Base-by-base conservation (phyloP, 2,797 vertebrate species). In the Anabas testudineus region DNA sequence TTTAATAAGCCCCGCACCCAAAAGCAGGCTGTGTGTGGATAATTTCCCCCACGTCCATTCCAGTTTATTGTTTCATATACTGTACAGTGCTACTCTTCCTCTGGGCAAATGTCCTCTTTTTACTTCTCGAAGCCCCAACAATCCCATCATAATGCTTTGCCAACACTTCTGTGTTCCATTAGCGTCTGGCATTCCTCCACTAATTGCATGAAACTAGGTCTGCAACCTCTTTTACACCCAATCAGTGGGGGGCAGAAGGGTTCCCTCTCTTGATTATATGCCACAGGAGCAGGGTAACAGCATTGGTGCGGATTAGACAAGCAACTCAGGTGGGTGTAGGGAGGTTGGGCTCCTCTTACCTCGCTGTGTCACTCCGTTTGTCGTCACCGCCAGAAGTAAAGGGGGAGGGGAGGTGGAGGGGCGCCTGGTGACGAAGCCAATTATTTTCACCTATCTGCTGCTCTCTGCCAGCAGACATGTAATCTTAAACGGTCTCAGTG, bases 201-300 rank as follows among this genome's bases (percentile, higher is more conserved):
- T 94, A 93, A 94, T 94, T 92, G 89, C 91, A 87, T 87, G 71
- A 85, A 91, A 90, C 90, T 92, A 84, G 89, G 89, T 90, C 92
- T 85, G 70, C 86, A 91, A 90, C 87, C 92, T 90, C 78, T 87
- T 89, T 92, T 88, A 86, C 86, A 91, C 86, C 88, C 92, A 93
- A 93, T 93, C 91, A 93, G 80, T 4, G 53, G 70, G 80, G 78
- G 80, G 74, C 76, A 85, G 57, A 37, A 54, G 78, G 83, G 78
- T 87, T 76, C 84, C 82, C 74, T 63, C 76, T 67, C 67, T 85
- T 91, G 86, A 93, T 91, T 91, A 87, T 86, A 78, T 61, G 75
- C 79, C 77, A 76, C 75, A 18, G 80, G 70, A 86, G 78, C 72
- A 7, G 51, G 66, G 84, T 62, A 82, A 41, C 57, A 16, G 47